Base-by-base conservation (phyloP, 2,888 invertebrate genomes). In the Trisateles emortualis region DNA sequence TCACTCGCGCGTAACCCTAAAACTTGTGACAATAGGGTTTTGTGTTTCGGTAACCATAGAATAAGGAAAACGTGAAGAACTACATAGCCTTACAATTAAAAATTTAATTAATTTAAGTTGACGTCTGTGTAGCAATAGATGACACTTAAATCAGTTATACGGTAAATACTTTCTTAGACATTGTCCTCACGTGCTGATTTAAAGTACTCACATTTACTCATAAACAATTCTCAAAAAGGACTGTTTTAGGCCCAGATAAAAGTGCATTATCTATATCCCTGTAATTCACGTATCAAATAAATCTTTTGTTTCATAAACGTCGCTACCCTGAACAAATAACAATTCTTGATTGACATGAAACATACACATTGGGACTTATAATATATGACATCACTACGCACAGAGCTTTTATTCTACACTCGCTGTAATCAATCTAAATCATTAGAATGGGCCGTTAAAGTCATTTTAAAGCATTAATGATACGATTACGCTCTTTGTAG, bases 361-460 rank as follows among this genome's bases (percentile, higher is more conserved):
- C 47, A 51, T 54, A 56, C 51, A 54, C 50, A 59, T 42, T 46
- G 30, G 22, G 41, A 45, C 54, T 45, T 54, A 48, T 69, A 70
- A 66, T 69, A 69, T 66, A 68, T 53, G 63, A 72, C 45, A 49
- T 45, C 52, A 59, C 62, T 68, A 68, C 65, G 58, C 68, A 55
- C 59, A 56, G 49, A 48, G 52, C 51, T 59, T 72, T 75, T 76
- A 77, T 76, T 76, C 72, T 66, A 60, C 59, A 63, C 55, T 63
- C 44, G 52, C 59, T 65, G 72, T 76, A 79, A 88, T 87, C 84
- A 84, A 87, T 89, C 86, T 87, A 80, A 86, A 87, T 89, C 87
- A 84, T 79, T 68, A 68, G 72, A 79, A 87, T 79, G 74, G 82
- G 65, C 76, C 68, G 83, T 87, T 83, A 86, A 88, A 83, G 84